These are phyloP conservation scores for Centroberyx gerrardi DNA, from an alignment of 2,797 vertebrate species.

Conservation along the genomic window DNA sequence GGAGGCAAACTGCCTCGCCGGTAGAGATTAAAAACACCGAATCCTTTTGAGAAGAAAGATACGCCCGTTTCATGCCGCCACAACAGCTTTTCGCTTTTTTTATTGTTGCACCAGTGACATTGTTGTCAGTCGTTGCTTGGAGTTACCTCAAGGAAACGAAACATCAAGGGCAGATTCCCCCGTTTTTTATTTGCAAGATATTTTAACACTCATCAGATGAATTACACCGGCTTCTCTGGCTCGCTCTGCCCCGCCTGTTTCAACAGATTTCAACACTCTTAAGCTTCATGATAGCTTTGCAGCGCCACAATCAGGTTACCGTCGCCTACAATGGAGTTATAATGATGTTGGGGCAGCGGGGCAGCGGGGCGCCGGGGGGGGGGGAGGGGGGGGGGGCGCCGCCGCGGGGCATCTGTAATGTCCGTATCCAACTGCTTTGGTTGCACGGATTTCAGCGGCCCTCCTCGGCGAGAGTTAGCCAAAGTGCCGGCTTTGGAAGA, in stretches of 20 bases:
- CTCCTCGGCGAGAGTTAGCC: slow-evolving; percentile 57
- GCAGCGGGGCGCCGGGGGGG: slow-evolving; percentile 26
- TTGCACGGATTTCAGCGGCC: slow-evolving; percentile 44
- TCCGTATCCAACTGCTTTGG: slow-evolving; percentile 54
- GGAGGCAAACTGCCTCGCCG: not conserved
- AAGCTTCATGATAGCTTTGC: slow-evolving; percentile 42
- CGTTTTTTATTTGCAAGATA: slow-evolving; percentile 33
- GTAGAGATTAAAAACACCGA: not conserved
- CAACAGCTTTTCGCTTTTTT: not conserved
- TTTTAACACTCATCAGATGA: slow-evolving; percentile 41
- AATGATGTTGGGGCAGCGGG: slow-evolving; percentile 57
- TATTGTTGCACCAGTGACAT: not conserved
- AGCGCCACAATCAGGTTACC: slow-evolving; percentile 56
- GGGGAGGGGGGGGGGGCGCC: slow-evolving; percentile 22
- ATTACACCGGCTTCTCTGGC: slow-evolving; percentile 21
- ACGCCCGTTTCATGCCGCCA: not conserved
- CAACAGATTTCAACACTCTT: slow-evolving; percentile 66
- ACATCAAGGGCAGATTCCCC: slow-evolving; percentile 25
- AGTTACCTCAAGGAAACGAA: slow-evolving; percentile 17
- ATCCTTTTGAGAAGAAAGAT: not conserved
- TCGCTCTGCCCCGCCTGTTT: slow-evolving; percentile 52
- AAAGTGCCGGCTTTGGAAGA: slow-evolving; percentile 73
- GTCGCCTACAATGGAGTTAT: slow-evolving; percentile 55
- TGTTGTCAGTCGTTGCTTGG: not conserved
- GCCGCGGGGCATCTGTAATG: slow-evolving; percentile 31